Evolutionary conservation across 1,140 invertebrate genomes (phyloP), one percentile per base, ranked within the genome.

Genomic region (Whitmania pigra): DNA sequence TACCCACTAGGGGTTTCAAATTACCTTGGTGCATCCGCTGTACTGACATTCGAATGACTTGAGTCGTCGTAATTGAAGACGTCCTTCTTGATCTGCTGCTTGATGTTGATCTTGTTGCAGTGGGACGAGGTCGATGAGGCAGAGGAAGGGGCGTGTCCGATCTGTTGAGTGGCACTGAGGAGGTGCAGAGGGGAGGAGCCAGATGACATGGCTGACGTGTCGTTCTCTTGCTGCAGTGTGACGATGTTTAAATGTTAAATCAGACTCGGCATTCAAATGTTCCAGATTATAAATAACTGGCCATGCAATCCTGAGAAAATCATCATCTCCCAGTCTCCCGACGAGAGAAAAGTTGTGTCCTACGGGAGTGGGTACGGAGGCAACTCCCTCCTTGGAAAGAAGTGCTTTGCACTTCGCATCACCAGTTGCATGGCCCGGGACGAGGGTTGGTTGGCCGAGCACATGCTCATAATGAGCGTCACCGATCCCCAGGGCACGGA

Each of bases 371-470:
- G 94, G 9, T 98, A 98, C 78, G 96, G 96, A 36, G 97, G 97
- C 3, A 99, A 99, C 84, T 97, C 94, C 15, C 82, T 99, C 25
- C 82, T 99, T 57, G 97, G 96, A 17, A 99, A 99, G 83, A 99
- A 99, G 81, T 99, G 97, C 79, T 95, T 99, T 78, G 96, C 97
- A 22, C 86, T 99, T 0, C 87, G 97, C 72, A 89, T 99, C 75
- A 96, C 96, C 0, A 97, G 93, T 0, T 95, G 91, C 11, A 89
- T 99, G 78, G 97, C 93, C 3, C 87, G 88, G 77, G 85, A 88
- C 68, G 95, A 99, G 82, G 95, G 94, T 20, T 99, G 97, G 97
- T 85, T 99, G 4, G 97, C 96, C 17, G 96, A 99, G 82, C 95
- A 98, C 79, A 99, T 98, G 94, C 84, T 97, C 83, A 90, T 91